Percentiles rank a stretch among this genome's conserved stretches.
phyloP scores from a whole-genome alignment of 2,888 invertebrate genomes.

The Nezara viridula region DNA sequence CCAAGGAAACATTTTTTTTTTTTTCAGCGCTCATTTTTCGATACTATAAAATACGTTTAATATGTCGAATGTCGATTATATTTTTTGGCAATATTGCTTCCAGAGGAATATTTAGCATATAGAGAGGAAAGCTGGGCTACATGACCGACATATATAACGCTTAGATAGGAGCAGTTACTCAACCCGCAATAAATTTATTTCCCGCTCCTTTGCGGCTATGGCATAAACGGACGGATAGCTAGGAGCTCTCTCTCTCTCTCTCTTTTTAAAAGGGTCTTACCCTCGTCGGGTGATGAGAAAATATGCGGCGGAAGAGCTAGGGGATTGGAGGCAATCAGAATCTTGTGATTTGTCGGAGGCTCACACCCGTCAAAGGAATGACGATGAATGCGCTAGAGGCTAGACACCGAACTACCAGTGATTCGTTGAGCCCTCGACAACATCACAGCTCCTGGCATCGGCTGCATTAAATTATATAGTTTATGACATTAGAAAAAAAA shows the following conservation, averaged over 20 bases:
- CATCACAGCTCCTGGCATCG: not conserved
- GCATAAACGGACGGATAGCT: slow-evolving; percentile 32
- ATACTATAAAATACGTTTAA: not conserved
- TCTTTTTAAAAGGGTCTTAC: slow-evolving; percentile 35
- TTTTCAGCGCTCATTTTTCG: not conserved
- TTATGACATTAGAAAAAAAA: not conserved
- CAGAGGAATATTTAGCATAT: slow-evolving; percentile 28
- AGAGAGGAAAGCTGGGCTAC: not conserved
- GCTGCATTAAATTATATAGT: not conserved
- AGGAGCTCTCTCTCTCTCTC: slow-evolving; percentile 8
- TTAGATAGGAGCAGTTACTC: slow-evolving; percentile 32
- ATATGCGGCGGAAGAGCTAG: slow-evolving; percentile 26
- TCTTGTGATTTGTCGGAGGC: slow-evolving; percentile 27
- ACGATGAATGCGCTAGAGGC: slow-evolving; percentile 18
- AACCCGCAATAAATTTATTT: slow-evolving; percentile 21
- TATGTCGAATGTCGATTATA: not conserved
- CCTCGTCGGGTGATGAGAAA: slow-evolving; percentile 23
- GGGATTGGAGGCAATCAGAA: slow-evolving; percentile 31
- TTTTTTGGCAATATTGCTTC: slow-evolving; percentile 26
- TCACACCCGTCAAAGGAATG: slow-evolving; percentile 15
- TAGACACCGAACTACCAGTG: slow-evolving; percentile 6
- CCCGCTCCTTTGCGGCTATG: slow-evolving; percentile 17
- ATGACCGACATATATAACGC: slow-evolving; percentile 23
- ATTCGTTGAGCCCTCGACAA: not conserved
- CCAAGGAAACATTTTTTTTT: too few species aligned